Base-by-base conservation (phyloP, 2,113 vertebrate genomes). In the Planiliza haematocheilus region DNA sequence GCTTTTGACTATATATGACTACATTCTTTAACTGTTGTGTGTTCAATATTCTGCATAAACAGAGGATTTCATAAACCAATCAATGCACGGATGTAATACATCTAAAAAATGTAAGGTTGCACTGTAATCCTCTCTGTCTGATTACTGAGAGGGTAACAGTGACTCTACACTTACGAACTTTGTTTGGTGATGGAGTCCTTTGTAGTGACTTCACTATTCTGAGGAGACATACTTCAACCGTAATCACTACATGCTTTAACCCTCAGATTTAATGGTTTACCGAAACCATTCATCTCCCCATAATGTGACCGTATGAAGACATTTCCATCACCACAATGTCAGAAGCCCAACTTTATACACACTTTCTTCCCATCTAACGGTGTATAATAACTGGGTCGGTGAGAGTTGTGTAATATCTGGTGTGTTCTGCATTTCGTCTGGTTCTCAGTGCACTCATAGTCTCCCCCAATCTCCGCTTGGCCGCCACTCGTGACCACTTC, bases 361-460 rank as follows among this genome's bases (percentile, higher is more conserved):
- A 21, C 42, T 34, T 21, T 14, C 20, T 59, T 16, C 36, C 38
- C 20, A 8, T 71, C 57, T 43, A 36, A n/a, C 24, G 10, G 45
- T 65, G 38, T 24, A 30, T 13, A 42, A 52, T 41, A 76, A 65
- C 50, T 43, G 42, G 50, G 53, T 14, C 43, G 45, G 49, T 52
- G 14, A 73, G 49, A 56, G 56, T 57, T 70, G 39, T 65, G 75
- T 69, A 68, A 81, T 5, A 57, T 81, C 57, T 85, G 66, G 24
- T 70, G 58, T 34, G 61, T 58, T 69, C 36, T 21, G 13, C 3
- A 10, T 65, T 66, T 46, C 57, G 59, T 88, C 75, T 84, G 78
- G 42, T 70, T 82, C 51, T 76, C 53, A 43, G 37, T 48, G 37
- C 24, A 55, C 51, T 79, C 24, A 59, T 36, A 68, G 48, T 52